phyloP scores from a whole-genome alignment of 2,113 vertebrate species.

The Machaerirhynchus nigripectus region DNA sequence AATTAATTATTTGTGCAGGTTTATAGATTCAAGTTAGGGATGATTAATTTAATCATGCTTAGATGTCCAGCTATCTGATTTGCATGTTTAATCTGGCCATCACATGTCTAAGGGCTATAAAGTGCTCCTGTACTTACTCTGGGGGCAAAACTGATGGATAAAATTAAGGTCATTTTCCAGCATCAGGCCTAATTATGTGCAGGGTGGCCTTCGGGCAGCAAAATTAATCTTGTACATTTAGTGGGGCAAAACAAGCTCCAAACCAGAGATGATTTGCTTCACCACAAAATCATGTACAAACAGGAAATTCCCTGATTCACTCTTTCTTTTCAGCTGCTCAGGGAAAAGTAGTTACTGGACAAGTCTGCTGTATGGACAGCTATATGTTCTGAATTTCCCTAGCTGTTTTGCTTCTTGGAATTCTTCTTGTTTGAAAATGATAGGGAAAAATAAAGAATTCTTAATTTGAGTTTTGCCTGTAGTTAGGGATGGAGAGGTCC shows the following conservation, averaged over 20 bases:
- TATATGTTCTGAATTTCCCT: neutral
- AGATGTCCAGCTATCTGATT: neutral
- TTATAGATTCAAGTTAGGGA: neutral
- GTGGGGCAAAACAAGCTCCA: neutral
- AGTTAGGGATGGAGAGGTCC: neutral
- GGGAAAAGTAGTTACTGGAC: neutral
- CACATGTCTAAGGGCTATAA: constrained; percentile 19
- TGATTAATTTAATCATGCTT: neutral
- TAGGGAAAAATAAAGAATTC: neutral
- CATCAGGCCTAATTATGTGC: constrained; percentile 7
- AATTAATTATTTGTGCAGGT: neutral
- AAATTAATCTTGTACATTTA: constrained; percentile 35
- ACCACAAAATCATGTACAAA: neutral
- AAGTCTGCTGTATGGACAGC: neutral
- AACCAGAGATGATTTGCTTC: neutral
- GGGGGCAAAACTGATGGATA: constrained; percentile 14
- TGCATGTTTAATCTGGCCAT: constrained; percentile 30
- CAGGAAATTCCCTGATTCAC: neutral
- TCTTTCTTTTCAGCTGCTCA: neutral
- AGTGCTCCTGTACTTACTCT: neutral
- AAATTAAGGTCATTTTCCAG: constrained; percentile 56
- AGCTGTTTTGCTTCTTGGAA: neutral
- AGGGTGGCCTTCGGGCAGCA: constrained; percentile 32
- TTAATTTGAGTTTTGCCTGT: neutral
- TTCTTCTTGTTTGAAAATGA: neutral